phyloP scores from a whole-genome alignment of 2,113 vertebrate genomes.

The Turnix velox region DNA sequence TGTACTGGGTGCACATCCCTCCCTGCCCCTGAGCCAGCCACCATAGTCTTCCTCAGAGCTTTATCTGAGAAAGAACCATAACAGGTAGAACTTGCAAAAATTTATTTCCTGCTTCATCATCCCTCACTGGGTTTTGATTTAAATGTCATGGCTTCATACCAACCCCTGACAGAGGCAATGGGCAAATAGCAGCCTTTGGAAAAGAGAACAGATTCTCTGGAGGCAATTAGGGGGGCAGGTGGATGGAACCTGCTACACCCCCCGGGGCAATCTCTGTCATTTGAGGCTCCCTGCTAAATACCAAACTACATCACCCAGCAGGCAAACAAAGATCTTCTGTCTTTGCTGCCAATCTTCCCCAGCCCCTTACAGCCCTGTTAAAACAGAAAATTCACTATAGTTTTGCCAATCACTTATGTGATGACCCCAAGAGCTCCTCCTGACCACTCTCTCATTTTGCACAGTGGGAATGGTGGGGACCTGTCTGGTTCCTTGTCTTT shows the following conservation, averaged over 20 bases:
- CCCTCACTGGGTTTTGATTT: background rate
- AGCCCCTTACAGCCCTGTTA: background rate
- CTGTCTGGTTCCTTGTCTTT: background rate
- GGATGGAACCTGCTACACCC: background rate
- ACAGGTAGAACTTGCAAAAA: background rate
- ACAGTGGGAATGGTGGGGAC: rapidly evolving
- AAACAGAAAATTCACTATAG: rapidly evolving
- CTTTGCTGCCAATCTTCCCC: background rate
- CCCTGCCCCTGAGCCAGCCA: background rate
- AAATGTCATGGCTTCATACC: background rate
- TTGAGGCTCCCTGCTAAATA: background rate
- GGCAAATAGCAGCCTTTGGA: background rate
- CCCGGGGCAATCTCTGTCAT: background rate
- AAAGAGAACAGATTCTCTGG: background rate
- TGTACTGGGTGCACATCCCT: background rate
- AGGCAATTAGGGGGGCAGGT: too few relatives aligned
- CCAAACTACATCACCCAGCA: background rate
- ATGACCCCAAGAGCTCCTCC: background rate
- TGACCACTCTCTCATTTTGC: rapidly evolving
- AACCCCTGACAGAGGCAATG: background rate
- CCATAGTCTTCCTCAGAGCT: background rate
- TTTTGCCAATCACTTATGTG: background rate
- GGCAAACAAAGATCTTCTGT: rapidly evolving
- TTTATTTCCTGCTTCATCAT: background rate
- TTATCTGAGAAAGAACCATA: background rate